These are phyloP conservation scores for Lacerta viridis DNA, from an alignment of 2,797 vertebrate species.

Conservation along the genomic window DNA sequence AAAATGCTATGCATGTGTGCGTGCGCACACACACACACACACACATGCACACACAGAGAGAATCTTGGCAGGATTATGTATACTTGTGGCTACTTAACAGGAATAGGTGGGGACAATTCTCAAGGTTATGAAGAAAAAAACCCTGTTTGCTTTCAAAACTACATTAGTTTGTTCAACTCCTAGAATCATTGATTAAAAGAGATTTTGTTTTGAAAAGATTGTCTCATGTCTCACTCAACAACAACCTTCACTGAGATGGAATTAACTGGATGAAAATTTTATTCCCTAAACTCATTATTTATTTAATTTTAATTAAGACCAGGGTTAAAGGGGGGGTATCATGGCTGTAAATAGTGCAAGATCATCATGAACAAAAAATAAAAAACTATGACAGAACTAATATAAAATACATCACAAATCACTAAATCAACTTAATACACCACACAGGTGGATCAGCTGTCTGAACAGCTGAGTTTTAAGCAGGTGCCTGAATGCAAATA, in stretches of 20 bases:
- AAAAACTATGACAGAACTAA: too few species aligned
- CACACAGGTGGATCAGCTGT: too few species aligned
- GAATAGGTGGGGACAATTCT: conserved; percentile 56
- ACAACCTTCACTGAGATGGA: not conserved
- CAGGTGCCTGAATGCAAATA: too few species aligned
- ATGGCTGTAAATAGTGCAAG: too few species aligned
- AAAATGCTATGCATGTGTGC: not conserved
- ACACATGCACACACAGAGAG: not conserved
- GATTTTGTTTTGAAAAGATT: conserved; percentile 8
- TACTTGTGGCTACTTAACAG: conserved; percentile 37
- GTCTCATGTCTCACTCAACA: not conserved
- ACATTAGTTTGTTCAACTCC: not conserved
- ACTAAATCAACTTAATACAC: too few species aligned
- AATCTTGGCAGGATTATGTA: not conserved
- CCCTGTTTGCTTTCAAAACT: not conserved
- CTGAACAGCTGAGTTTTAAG: too few species aligned
- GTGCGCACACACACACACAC: not conserved
- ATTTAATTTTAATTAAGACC: not conserved
- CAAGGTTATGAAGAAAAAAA: conserved; percentile 39
- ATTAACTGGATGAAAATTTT: conserved; percentile 5
- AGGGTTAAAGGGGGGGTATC: too few species aligned
- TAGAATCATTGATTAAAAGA: not conserved
- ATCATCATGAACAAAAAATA: too few species aligned
- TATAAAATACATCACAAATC: too few species aligned
- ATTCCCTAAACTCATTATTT: not conserved